Base-by-base conservation (phyloP, 2,888 invertebrate genomes). In the Eurytoma californica region DNA sequence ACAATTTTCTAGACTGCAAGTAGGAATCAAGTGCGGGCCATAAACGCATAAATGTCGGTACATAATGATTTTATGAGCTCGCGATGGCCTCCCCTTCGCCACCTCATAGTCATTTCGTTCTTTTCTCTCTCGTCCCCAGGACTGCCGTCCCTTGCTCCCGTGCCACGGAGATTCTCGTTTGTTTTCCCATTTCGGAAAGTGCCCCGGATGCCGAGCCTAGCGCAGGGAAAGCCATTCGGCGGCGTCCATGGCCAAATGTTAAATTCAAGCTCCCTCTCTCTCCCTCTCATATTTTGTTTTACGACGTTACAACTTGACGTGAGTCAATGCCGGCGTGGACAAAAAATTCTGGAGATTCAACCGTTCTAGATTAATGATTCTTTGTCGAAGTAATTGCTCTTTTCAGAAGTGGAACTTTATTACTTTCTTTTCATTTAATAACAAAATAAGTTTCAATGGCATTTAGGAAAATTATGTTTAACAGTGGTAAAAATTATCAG, bases 41-140 rank as follows among this genome's bases (percentile, higher is more conserved):
- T 85, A 84, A 85, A 85, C 74, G 84, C 82, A 84, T 86, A 84
- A 85, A 86, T 84, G 84, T 83, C 82, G 83, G 84, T 82, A 83
- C 83, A 83, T 86, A 87, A 86, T 86, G 86, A 86, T 86, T 87
- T 87, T 86, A 86, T 84, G 86, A 83, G 83, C 83, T 79, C 74
- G 78, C 75, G 82, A 82, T 80, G 82, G 74, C 75, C 80, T 78
- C 82, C 81, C 82, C 82, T 79, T 82, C 82, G 80, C 74, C 82
- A 80, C 77, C 82, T 80, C 75, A 73, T 77, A 75, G 79, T 82
- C 82, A 82, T 82, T 83, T 82, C 63, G 47, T 20, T 63, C 53
- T 61, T 66, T 63, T 70, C 79, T 49, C 66, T 14, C 53, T 30
- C 73, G 57, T 39, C 39, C 68, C 67, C 58, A 20, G 39, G 55